Evolutionary conservation across 1,140 invertebrate species (phyloP), one percentile per base, ranked within the genome.

Genomic region (Cherax destructor): DNA sequence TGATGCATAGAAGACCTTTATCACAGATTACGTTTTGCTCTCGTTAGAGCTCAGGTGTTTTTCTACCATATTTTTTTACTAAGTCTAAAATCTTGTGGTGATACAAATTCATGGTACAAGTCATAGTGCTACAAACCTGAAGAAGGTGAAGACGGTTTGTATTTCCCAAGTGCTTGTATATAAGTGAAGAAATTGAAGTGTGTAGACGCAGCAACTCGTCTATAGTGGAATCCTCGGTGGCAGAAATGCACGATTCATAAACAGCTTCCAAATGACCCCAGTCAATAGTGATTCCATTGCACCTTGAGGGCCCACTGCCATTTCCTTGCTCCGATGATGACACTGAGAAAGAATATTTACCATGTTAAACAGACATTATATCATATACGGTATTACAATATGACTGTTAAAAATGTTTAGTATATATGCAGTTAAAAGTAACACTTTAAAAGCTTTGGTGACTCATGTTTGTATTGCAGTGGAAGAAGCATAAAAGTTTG

Each of bases 321-420:
- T 83, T 84, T 49, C 90, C 92, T 30, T 88, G 91, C 65, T 92
- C 91, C 16, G 88, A 91, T 72, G 92, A 92, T 4, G 92, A 92
- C 30, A 93, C 91, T 92, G 78, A 85, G 47, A 83, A 52, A 83
- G 10, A 77, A 85, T n/a, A 78, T 56, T 41, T 30, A 50, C 41
- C 7, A 78, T 13, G 10, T 56, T 81, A 24, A 21, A 59, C 18
- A 41, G 30, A 41, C 2, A 41, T 41, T 41, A 41, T 41, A 41
- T 41, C 30, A 41, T 41, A 41, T 41, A 41, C 0, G 30, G 30
- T 41, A 41, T 41, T 41, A 41, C 30, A 41, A 41, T 41, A 41
- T 41, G 30, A 41, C 0, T 2, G 30, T 2, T 41, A 41, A 41
- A 41, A 41, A 41, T 41, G 30, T 41, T 41, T 41, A 41, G 30